These are phyloP conservation scores for Aythya baeri DNA, from an alignment of 2,113 vertebrate genomes.

Conservation along the genomic window DNA sequence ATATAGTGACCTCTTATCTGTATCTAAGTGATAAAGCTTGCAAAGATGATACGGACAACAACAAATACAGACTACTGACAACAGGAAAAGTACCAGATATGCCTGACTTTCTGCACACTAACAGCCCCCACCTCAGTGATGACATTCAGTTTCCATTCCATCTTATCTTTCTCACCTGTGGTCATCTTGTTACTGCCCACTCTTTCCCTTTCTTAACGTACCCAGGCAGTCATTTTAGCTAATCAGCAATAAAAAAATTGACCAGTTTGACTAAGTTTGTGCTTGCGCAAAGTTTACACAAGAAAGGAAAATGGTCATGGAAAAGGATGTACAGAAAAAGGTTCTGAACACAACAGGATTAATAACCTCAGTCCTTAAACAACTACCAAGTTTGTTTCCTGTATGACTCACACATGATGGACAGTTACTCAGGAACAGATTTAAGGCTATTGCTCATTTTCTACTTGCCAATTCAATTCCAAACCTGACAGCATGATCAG, in stretches of 20 bases:
- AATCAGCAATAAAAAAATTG: background rate
- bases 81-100: background rate
- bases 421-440: background rate
- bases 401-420: background rate
- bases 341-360: background rate
- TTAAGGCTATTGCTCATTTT: background rate
- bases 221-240: background rate
- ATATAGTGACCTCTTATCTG: background rate
- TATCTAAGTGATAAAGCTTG: background rate
- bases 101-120: background rate
- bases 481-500: background rate
- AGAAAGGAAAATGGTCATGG: background rate
- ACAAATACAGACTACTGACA: background rate
- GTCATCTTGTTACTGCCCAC: background rate
- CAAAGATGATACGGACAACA: background rate
- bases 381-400: background rate
- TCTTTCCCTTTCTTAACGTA: background rate
- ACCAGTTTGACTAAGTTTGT: background rate
- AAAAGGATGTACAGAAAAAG: background rate
- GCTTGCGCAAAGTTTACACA: background rate
- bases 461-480: background rate
- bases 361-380: background rate
- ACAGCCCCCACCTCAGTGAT: background rate
- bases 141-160: background rate
- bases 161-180: background rate